Base-by-base conservation (phyloP, 2,888 invertebrate genomes). In the Aporophyla lueneburgensis region DNA sequence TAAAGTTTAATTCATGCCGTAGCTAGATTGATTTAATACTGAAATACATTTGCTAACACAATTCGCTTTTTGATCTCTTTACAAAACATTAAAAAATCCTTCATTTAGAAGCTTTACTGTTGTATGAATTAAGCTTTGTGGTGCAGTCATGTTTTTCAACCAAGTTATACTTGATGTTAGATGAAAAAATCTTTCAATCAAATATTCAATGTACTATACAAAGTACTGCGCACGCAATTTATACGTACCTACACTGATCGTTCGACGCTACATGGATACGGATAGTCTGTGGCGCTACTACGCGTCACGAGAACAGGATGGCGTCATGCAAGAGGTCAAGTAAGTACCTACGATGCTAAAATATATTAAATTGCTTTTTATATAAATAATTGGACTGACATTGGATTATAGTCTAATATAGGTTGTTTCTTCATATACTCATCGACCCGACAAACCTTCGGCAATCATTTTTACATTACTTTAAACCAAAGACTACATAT, bases 401-500 rank as follows among this genome's bases (percentile, higher is more conserved):
- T 93, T 92, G 91, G 89, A 93, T 84, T 91, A 91, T 92, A 93
- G 89, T 92, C 90, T 93, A 91, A 91, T 90, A 86, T 90, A 93
- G 90, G 89, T 92, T 90, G 89, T 88, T 78, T 84, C 80, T 93
- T 93, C 93, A 91, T 94, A 92, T 89, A 91, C 93, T 93, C 94
- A 94, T 95, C 93, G 95, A 94, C 93, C 91, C 85, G 68, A 85
- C 91, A 90, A 71, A 86, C 85, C 85, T 94, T 94, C 91, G 94
- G 94, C 92, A 93, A 92, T 90, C 90, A 90, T 88, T 87, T 90
- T 90, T 70, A 91, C 91, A 87, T 90, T 91, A 91, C 90, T 91
- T 92, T 92, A 92, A 95, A 95, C 96, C 96, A 96, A 96, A 96
- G 96, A 96, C 89, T 94, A 91, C 33, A 91, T 93, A 90, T 91